A percentile compares a stretch with the other conserved stretches of the same genome.
Evolutionary conservation across 1,140 invertebrate species (phyloP).

Genomic region (Drosophila takahashii): DNA sequence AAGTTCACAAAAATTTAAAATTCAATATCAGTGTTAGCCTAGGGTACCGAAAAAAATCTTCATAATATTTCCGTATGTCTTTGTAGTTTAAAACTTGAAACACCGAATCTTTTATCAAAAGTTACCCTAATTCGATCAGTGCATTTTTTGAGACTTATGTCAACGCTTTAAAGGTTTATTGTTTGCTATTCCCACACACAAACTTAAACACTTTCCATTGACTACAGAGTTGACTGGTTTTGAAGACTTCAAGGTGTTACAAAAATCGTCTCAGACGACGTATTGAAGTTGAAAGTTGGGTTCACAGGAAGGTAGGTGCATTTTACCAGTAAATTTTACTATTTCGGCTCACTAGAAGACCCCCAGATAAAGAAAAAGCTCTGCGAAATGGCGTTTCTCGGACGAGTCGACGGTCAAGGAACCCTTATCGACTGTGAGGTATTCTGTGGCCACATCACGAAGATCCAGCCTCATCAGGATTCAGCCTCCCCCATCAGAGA

Average conservation of each 20-base stretch:
- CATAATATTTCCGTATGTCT: too few species aligned
- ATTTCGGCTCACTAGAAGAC: not conserved
- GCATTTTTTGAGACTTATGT: not conserved
- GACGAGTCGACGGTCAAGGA: conserved; percentile 41
- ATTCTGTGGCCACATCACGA: not conserved
- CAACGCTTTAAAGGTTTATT: not conserved
- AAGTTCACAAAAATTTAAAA: too few species aligned
- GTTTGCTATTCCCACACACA: conserved; percentile 8
- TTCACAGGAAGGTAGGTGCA: conserved; percentile 1
- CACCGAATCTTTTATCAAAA: too few species aligned
- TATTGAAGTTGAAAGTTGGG: conserved; percentile 37
- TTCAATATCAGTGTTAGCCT: too few species aligned
- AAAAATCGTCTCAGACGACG: conserved; percentile 50
- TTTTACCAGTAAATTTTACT: not conserved
- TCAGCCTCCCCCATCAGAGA: not conserved
- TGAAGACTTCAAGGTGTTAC: conserved; percentile 13
- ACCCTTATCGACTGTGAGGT: conserved; percentile 42
- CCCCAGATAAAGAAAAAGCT: not conserved
- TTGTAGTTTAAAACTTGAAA: too few species aligned
- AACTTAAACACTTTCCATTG: conserved; percentile 19
- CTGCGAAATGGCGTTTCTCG: conserved; percentile 58
- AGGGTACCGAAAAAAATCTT: too few species aligned
- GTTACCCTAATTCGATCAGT: not conserved
- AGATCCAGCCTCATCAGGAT: not conserved
- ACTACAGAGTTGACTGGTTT: conserved; percentile 6